Conservation (phyloP, 2,888 invertebrate species). For the Pollenia amentaria region DNA sequence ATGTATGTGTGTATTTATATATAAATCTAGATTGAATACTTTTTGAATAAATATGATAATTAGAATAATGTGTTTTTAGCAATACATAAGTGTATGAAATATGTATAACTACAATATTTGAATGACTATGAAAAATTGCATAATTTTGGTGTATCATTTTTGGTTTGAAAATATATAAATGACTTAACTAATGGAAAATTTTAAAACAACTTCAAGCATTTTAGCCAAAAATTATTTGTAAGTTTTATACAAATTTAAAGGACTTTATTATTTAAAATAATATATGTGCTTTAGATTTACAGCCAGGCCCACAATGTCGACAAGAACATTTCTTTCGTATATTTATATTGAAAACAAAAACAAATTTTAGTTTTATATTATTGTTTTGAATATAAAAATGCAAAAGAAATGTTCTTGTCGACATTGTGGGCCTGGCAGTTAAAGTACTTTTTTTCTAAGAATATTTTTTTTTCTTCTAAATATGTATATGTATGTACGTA, state of each 20-base stretch:
- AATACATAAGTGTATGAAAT: conserved; percentile 26
- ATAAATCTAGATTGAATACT: conserved; percentile 47
- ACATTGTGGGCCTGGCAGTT: too few relatives aligned
- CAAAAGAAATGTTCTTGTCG: too few relatives aligned
- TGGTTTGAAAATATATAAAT: conserved; percentile 42
- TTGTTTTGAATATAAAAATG: too few relatives aligned
- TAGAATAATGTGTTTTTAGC: conserved; percentile 52
- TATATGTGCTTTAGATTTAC: neutral
- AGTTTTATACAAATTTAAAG: neutral
- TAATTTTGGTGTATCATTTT: conserved; percentile 54
- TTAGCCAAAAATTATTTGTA: neutral
- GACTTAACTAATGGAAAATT: conserved; percentile 4
- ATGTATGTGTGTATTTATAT: conserved; percentile 48
- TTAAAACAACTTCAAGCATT: neutral
- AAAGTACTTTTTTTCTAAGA: conserved; percentile 32
- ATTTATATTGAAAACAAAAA: too few relatives aligned
- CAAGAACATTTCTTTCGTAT: too few relatives aligned
- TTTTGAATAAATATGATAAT: conserved; percentile 59
- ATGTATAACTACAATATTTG: conserved; percentile 6
- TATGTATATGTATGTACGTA: neutral
- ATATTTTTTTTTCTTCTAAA: neutral
- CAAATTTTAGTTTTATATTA: too few relatives aligned
- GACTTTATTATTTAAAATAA: neutral
- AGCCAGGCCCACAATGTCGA: too few relatives aligned
- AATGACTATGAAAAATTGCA: conserved; percentile 35